phyloP scores from a whole-genome alignment of 2,113 vertebrate species.

The Hippocampus guttulatus region DNA sequence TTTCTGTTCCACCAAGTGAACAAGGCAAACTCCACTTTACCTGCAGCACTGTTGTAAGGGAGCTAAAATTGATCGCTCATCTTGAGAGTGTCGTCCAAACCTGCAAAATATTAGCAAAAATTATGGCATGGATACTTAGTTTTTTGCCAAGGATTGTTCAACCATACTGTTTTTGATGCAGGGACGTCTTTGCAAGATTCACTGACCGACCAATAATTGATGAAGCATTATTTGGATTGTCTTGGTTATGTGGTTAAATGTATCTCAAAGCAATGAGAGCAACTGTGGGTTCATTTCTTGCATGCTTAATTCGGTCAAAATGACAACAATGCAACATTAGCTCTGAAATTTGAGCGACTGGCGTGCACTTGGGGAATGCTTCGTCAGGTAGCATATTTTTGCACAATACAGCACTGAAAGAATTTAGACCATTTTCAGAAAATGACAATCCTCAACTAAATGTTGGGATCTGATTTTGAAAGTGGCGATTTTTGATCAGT shows the following conservation, averaged over 20 bases:
- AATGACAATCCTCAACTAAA: neutral
- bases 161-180: neutral
- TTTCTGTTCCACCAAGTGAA: too few species aligned
- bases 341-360: neutral
- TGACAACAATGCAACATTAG: neutral
- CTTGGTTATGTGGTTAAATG: too few species aligned
- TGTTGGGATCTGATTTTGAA: neutral
- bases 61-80: slow-evolving; percentile 88
- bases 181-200: too few species aligned
- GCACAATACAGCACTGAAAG: too few species aligned
- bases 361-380: neutral
- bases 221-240: too few species aligned
- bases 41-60: slow-evolving; percentile 94
- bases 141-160: neutral
- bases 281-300: too few species aligned
- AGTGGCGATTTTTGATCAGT: neutral
- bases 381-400: neutral
- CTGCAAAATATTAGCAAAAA: slow-evolving; percentile 57
- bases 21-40: slow-evolving; percentile 56
- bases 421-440: neutral
- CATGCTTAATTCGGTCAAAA: neutral
- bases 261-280: too few species aligned
- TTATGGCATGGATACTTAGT: neutral
- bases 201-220: too few species aligned
- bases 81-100: slow-evolving; percentile 90